Evolutionary conservation across 2,888 invertebrate genomes (phyloP).

Genomic region (Amiota communis): DNA sequence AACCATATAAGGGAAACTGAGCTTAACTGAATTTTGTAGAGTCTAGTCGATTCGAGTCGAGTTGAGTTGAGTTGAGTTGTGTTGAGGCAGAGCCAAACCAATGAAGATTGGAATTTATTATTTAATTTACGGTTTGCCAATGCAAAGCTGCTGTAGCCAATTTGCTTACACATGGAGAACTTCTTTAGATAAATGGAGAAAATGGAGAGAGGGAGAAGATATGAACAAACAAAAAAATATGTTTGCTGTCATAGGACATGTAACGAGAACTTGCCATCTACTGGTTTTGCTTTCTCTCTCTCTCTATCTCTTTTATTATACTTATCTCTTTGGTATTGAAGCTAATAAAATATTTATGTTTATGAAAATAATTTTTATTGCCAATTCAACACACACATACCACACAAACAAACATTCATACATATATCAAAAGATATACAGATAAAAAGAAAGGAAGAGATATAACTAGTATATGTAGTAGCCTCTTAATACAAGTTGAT

Average conservation of each 20-base stretch:
- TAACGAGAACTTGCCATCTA: not conserved
- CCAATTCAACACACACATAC: not conserved
- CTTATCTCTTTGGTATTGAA: not conserved
- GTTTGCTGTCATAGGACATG: too few relatives aligned
- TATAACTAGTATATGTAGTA: too few relatives aligned
- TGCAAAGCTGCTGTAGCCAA: conserved; percentile 27
- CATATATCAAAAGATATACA: not conserved
- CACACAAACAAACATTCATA: not conserved
- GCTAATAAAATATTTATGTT: conserved; percentile 27
- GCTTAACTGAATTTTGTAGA: too few relatives aligned
- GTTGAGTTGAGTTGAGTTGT: not conserved
- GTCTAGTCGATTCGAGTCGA: too few relatives aligned
- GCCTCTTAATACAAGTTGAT: too few relatives aligned
- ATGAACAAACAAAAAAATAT: too few relatives aligned
- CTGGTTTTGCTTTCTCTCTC: not conserved
- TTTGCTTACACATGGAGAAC: not conserved
- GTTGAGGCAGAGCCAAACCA: conserved; percentile 4
- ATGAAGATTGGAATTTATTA: conserved; percentile 40
- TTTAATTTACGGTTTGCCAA: conserved; percentile 48
- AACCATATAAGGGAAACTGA: too few relatives aligned
- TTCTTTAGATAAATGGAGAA: too few relatives aligned
- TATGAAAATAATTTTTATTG: conserved; percentile 26
- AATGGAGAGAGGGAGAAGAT: too few relatives aligned
- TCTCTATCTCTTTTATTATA: not conserved
- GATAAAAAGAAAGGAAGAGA: not conserved